Percentiles rank a stretch among this genome's conserved stretches.
phyloP scores from a whole-genome alignment of 2,113 vertebrate species.

The Mobula birostris region DNA sequence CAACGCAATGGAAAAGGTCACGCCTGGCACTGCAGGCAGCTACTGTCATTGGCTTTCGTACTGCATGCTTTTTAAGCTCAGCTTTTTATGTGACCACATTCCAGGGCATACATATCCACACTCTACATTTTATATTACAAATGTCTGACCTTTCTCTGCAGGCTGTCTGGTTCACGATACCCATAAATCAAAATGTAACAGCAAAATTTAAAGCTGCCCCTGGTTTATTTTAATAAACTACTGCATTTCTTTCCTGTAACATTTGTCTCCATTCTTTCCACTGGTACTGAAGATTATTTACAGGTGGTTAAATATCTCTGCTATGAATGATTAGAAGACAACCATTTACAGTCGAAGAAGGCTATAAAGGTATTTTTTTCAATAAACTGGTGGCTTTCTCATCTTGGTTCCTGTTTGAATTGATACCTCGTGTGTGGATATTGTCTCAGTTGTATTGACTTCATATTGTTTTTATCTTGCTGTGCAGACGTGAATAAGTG shows the following conservation, averaged over 20 bases:
- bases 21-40: not conserved
- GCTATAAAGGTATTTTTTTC: not conserved
- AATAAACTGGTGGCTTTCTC: not conserved
- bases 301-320: not conserved
- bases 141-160: not conserved
- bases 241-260: not conserved
- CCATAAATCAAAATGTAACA: not conserved
- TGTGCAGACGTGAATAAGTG: not conserved
- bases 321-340: not conserved
- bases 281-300: not conserved
- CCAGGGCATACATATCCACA: not conserved
- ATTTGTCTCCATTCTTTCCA: not conserved
- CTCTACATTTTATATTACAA: constrained; percentile 29
- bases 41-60: not conserved
- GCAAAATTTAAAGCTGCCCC: not conserved
- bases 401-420: not conserved
- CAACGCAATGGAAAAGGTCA: constrained; percentile 13
- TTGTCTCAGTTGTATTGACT: not conserved
- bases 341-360: not conserved
- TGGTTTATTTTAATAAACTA: constrained; percentile 12
- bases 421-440: not conserved
- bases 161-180: not conserved
- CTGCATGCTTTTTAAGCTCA: constrained; percentile 25
- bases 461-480: constrained; percentile 4
- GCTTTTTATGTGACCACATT: constrained; percentile 23